These are phyloP conservation scores for Galagoides demidoff DNA, from an alignment of 2,797 vertebrate genomes.

Conservation along the genomic window DNA sequence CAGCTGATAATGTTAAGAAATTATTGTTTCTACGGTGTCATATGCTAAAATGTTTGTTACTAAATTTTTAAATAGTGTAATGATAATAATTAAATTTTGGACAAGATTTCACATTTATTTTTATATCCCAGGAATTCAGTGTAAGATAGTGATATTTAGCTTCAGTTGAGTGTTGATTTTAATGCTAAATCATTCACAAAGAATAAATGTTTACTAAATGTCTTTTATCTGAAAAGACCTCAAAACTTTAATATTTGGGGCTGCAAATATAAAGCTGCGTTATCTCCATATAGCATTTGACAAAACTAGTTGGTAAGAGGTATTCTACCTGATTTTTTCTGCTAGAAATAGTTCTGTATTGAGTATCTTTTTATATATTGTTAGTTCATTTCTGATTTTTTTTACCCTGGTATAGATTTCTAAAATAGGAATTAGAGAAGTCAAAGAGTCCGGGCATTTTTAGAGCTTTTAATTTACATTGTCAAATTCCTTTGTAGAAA, in stretches of 20 bases:
- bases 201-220: background rate
- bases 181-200: background rate
- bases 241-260: conserved; percentile 6
- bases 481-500: conserved; percentile 20
- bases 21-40: background rate
- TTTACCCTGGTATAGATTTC: background rate
- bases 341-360: conserved; percentile 6
- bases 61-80: background rate
- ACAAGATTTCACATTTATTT: background rate
- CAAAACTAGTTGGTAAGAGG: background rate
- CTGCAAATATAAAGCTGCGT: background rate
- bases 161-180: background rate
- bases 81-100: background rate
- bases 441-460: conserved; percentile 48
- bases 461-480: conserved; percentile 17
- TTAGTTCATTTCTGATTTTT: conserved; percentile 11
- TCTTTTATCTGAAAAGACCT: background rate
- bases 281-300: background rate
- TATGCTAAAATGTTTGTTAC: background rate
- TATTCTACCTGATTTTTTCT: conserved; percentile 23
- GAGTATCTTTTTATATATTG: background rate
- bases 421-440: background rate
- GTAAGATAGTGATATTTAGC: background rate
- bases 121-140: background rate
- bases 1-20: background rate